phyloP scores from a whole-genome alignment of 2,888 invertebrate species.

The Napeogenes inachia region DNA sequence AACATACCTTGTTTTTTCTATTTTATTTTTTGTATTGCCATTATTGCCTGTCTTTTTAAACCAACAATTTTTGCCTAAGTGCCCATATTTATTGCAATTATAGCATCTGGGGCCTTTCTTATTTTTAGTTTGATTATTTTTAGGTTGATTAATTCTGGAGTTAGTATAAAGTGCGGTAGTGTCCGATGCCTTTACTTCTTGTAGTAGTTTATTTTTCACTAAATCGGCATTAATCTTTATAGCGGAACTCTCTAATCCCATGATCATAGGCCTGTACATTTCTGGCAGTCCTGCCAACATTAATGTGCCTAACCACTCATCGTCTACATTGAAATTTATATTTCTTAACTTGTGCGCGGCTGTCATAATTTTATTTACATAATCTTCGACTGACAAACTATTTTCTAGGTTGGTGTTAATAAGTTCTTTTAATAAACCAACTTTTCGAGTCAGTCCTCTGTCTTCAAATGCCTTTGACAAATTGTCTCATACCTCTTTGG shows the following conservation, averaged over 20 bases:
- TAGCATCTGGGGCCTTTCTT: constrained; percentile 12
- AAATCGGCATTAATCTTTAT: constrained; percentile 23
- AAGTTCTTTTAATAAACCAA: constrained; percentile 26
- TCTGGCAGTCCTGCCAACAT: constrained; percentile 29
- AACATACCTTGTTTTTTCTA: not conserved
- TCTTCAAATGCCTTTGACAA: not conserved
- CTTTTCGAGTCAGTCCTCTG: constrained; percentile 22
- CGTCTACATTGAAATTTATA: constrained; percentile 25
- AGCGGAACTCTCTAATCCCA: constrained; percentile 4
- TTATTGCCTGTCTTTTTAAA: constrained; percentile 9
- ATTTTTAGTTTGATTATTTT: constrained; percentile 1
- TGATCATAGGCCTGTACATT: constrained; percentile 22
- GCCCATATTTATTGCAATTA: constrained; percentile 17
- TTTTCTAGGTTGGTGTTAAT: constrained; percentile 27
- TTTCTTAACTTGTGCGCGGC: constrained; percentile 25
- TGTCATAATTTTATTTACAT: constrained; percentile 5
- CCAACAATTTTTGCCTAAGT: constrained; percentile 10
- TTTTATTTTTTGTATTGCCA: constrained; percentile 9
- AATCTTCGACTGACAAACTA: constrained; percentile 21
- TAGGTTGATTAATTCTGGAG: not conserved
- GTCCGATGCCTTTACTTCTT: constrained; percentile 22
- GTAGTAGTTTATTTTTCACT: constrained; percentile 25
- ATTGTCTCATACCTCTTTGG: too few relatives aligned
- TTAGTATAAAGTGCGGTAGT: constrained; percentile 13
- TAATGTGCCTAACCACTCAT: constrained; percentile 12